Base-by-base conservation (phyloP, 2,113 vertebrate species). In the Osmerus eperlanus region DNA sequence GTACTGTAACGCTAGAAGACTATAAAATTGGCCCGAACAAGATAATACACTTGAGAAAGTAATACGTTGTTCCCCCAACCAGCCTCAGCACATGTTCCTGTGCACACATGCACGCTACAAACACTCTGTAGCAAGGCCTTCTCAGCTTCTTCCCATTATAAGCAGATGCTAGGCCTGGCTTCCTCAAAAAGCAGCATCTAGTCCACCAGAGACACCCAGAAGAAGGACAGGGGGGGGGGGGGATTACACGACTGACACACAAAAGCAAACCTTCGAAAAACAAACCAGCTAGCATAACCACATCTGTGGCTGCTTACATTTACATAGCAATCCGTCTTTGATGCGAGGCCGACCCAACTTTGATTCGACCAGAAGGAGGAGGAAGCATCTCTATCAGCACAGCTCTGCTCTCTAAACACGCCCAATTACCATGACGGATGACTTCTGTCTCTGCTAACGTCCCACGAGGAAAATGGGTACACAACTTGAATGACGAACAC, bases 341-440 rank as follows among this genome's bases (percentile, higher is more conserved):
- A 88, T 73, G 74, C 76, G 25, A 76, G 71, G 73, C 61, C 61
- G 55, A 65, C 18, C 32, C 51, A n/a, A 76, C 74, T 81, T 83
- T 84, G 82, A 85, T 89, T 84, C 83, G 85, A 87, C 85, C 87
- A 83, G 75, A 80, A 81, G 80, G 80, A 85, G 79, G 71, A 63
- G 66, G 70, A 86, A 82, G 83, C 82, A 72, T 80, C 79, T 86
- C 76, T 81, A 78, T 86, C 85, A 86, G 82, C 76, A 67, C 77
- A 76, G 84, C 84, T 67, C 55, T 81, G 82, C 85, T 87, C 74
- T 86, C 79, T 89, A 88, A 92, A 90, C 84, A 79, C 76, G 73
- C 75, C 83, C 86, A 91, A 91, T 91, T 91, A 91, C 84, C 85
- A 86, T 90, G 90, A 91, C 70, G 77, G 86, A 92, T 89, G 82